phyloP scores from a whole-genome alignment of 2,888 invertebrate genomes.

The Noctua fimbriata region DNA sequence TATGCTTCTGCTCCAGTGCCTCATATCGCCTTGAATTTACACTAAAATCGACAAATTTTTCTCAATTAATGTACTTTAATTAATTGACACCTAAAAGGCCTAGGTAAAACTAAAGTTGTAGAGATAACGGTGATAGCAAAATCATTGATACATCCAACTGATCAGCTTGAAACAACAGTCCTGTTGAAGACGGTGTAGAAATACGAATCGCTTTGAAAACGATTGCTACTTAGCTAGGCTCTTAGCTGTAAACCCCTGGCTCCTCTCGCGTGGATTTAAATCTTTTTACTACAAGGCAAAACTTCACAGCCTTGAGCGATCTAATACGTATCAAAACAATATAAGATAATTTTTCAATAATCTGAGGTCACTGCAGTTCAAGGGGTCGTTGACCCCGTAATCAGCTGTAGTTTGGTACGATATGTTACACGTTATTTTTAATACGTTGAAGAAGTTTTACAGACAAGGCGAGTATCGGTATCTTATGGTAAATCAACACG shows the following conservation, averaged over 20 bases:
- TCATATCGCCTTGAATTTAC: slow-evolving; percentile 22
- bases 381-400: not conserved
- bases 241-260: not conserved
- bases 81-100: not conserved
- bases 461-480: not conserved
- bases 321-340: not conserved
- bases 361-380: not conserved
- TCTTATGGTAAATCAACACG: not conserved
- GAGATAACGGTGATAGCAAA: not conserved
- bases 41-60: not conserved
- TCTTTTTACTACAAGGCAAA: not conserved
- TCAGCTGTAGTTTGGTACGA: not conserved
- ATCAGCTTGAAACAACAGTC: not conserved
- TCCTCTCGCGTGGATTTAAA: too few species aligned
- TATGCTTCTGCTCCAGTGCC: slow-evolving; percentile 49
- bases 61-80: not conserved
- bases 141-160: not conserved
- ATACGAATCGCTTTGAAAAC: not conserved
- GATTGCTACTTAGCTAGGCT: not conserved
- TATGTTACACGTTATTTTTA: not conserved
- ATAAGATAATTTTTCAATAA: not conserved
- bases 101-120: not conserved
- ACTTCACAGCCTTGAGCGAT: not conserved
- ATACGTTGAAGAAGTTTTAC: not conserved
- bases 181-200: not conserved